phyloP scores from a whole-genome alignment of 2,113 vertebrate genomes.

The Misgurnus anguillicaudatus region DNA sequence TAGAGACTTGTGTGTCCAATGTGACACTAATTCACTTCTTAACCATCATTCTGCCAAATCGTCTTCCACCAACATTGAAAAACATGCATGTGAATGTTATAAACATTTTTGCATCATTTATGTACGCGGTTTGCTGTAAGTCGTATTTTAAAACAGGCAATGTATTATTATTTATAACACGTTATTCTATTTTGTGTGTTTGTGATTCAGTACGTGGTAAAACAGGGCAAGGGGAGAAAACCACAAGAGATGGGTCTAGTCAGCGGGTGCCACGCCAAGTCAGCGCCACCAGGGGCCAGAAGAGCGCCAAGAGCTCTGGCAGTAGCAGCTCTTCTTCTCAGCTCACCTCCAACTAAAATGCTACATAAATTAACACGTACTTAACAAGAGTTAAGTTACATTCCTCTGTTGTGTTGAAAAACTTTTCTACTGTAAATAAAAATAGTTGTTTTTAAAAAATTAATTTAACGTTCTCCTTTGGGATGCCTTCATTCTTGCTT shows the following conservation, averaged over 20 bases:
- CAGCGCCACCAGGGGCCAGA: slow-evolving; percentile 81
- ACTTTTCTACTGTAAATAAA: not conserved
- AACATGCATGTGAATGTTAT: slow-evolving; percentile 22
- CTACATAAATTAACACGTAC: not conserved
- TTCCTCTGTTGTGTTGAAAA: not conserved
- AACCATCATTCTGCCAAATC: slow-evolving; percentile 15
- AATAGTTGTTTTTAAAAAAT: not conserved
- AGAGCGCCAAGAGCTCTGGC: slow-evolving; percentile 80
- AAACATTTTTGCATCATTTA: not conserved
- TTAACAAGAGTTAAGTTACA: not conserved
- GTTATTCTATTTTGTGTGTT: not conserved
- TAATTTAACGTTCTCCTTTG: not conserved
- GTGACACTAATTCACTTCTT: slow-evolving; percentile 26
- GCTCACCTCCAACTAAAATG: slow-evolving; percentile 66
- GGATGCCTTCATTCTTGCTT: not conserved
- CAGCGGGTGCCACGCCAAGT: slow-evolving; percentile 85
- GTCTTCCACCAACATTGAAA: not conserved
- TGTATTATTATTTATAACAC: not conserved
- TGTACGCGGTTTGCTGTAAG: not conserved
- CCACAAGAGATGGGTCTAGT: slow-evolving; percentile 73
- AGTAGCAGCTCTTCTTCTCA: slow-evolving; percentile 79
- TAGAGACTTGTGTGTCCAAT: slow-evolving; percentile 8
- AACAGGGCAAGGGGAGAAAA: slow-evolving; percentile 73
- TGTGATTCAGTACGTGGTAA: slow-evolving; percentile 79
- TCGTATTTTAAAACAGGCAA: not conserved